Evolutionary conservation across 2,113 vertebrate genomes (phyloP), one percentile per base, ranked within the genome.

Genomic region (human (Homo sapiens)): DNA sequence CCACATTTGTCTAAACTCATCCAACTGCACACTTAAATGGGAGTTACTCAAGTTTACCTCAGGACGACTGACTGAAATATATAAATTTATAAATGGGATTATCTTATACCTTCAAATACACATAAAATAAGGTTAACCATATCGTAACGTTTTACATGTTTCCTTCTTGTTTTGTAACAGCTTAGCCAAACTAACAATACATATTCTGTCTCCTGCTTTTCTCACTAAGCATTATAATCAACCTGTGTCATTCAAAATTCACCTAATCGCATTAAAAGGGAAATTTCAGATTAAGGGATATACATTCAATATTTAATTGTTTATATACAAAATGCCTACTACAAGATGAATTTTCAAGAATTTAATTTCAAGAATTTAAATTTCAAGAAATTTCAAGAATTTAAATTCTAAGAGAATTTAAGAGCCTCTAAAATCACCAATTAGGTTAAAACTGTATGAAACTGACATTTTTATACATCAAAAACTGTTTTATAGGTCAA

Each of bases 81-180:
- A 52, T 84, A 93, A 93, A 90, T 64, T 80, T 89, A 57, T 92
- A 87, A 57, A 57, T 95, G 48, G 13, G 27, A 75, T 64, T 52
- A 95, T 20, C 27, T 81, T 81, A 30, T 55, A 75, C 38, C 38
- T 81, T 86, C 55, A 88, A 82, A 90, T 55, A 82, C 32, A 35
- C 9, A 48, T 50, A 27, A 59, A 95, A 86, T 14, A 73, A 61
- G 11, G 79, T 80, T 40, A 80, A 85, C 55, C 76, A 85, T n/a
- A 70, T 10, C 35, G 18, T 79, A 61, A 80, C 27, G 6, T 81
- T 55, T 61, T 81, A 27, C 55, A 57, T 30, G 76, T 48, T 88
- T 55, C 25, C 48, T 88, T 92, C 50, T 48, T 52, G 38, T 61
- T 84, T 92, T 87, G 64, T 30, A 81, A 87, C 72, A 92, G 52